Conservation (phyloP, 1,140 invertebrate species). For the Planococcus citri region DNA sequence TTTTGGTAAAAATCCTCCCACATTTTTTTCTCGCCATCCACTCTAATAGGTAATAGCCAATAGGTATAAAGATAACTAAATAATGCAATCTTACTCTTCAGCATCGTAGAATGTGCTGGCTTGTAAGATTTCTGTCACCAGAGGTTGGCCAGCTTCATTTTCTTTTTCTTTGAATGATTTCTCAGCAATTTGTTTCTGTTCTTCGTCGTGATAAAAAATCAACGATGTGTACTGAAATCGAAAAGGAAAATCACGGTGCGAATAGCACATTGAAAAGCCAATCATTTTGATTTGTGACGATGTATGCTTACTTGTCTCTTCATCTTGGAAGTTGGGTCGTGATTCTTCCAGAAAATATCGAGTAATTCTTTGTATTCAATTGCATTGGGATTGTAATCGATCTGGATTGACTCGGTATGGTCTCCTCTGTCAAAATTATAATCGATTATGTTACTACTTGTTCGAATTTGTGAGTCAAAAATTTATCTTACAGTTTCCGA, state of each 20-base stretch:
- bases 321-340: conserved; percentile 67
- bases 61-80: too few relatives aligned
- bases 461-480: background rate
- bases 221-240: conserved; percentile 72
- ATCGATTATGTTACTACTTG: background rate
- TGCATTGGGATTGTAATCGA: conserved; percentile 72
- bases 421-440: conserved; percentile 51
- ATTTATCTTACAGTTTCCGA: conserved; percentile 58
- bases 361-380: conserved; percentile 64
- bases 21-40: too few relatives aligned
- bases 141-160: conserved; percentile 39
- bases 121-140: conserved; percentile 61
- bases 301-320: conserved; percentile 56
- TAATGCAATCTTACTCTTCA: conserved; percentile 83
- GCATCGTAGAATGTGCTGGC: conserved; percentile 70
- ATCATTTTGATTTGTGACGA: background rate
- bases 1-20: too few relatives aligned
- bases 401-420: conserved; percentile 83
- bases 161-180: conserved; percentile 52
- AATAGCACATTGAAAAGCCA: background rate
- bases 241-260: conserved; percentile 1
- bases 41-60: too few relatives aligned
- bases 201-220: conserved; percentile 80
- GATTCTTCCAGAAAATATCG: conserved; percentile 81
- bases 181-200: conserved; percentile 66